Evolutionary conservation across 2,888 invertebrate species (phyloP).

Genomic region (Magallana nippona): DNA sequence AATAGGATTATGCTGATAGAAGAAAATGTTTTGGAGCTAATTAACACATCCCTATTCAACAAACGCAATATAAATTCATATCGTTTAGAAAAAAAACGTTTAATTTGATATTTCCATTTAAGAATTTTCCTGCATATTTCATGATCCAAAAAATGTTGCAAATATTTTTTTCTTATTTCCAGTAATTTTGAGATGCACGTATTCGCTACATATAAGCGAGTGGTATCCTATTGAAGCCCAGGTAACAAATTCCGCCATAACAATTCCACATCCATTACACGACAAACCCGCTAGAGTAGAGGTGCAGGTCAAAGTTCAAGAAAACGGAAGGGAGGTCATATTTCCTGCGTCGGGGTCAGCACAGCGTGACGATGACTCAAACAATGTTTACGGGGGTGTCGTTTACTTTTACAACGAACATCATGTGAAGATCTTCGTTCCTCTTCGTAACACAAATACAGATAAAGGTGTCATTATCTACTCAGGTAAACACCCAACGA

Average conservation of each 20-base stretch:
- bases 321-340: background rate
- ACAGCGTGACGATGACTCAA: background rate
- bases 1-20: no score
- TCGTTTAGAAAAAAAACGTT: no score
- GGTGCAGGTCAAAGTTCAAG: background rate
- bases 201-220: background rate
- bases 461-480: background rate
- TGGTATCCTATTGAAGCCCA: constrained; percentile 1
- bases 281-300: background rate
- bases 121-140: no score
- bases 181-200: no score
- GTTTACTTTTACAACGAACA: constrained; percentile 8
- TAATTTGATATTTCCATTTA: no score
- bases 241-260: background rate
- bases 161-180: no score
- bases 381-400: background rate
- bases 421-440: background rate
- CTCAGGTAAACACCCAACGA: no score
- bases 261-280: background rate
- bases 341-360: background rate
- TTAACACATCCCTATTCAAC: no score
- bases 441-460: background rate
- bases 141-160: no score
- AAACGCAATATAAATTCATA: no score
- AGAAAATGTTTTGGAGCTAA: no score